Evolutionary conservation across 2,797 vertebrate species (phyloP).

Genomic region (Anabas testudineus): DNA sequence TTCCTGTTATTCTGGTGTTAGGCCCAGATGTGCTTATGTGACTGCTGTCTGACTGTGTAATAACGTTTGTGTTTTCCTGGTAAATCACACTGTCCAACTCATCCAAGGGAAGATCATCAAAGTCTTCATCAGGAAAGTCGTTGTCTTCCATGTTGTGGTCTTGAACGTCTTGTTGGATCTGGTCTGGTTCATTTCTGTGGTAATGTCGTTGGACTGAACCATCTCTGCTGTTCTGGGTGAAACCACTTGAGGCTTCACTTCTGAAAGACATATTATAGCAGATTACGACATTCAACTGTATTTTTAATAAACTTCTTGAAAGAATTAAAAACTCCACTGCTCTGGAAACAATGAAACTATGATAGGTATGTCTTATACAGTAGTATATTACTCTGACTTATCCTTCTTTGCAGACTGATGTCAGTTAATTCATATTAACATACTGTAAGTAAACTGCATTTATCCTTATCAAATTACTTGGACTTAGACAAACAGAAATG

Average conservation of each 20-base stretch:
- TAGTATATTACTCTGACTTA: neutral
- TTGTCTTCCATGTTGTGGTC: conserved; percentile 36
- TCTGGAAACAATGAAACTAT: neutral
- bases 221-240: conserved; percentile 38
- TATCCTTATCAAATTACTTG: neutral
- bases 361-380: neutral
- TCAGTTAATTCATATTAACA: neutral
- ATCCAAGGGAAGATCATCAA: conserved; percentile 89
- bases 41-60: conserved; percentile 35
- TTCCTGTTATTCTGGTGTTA: conserved; percentile 16
- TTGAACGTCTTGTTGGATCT: conserved; percentile 31
- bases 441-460: conserved; percentile 3
- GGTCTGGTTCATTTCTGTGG: conserved; percentile 6
- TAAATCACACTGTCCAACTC: conserved; percentile 87
- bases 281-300: neutral
- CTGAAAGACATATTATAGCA: conserved; percentile 57
- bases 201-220: conserved; percentile 21
- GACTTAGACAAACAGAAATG: neutral
- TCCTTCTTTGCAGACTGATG: neutral
- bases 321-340: neutral
- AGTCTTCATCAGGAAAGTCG: conserved; percentile 83
- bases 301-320: neutral
- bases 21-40: conserved; percentile 26
- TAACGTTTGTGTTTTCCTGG: conserved; percentile 71
- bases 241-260: conserved; percentile 43